A percentile compares a stretch with the other conserved stretches of the same genome.
These are phyloP conservation scores for Spizaetus ornatus DNA, from an alignment of 2,113 vertebrate genomes.

Conservation along the genomic window DNA sequence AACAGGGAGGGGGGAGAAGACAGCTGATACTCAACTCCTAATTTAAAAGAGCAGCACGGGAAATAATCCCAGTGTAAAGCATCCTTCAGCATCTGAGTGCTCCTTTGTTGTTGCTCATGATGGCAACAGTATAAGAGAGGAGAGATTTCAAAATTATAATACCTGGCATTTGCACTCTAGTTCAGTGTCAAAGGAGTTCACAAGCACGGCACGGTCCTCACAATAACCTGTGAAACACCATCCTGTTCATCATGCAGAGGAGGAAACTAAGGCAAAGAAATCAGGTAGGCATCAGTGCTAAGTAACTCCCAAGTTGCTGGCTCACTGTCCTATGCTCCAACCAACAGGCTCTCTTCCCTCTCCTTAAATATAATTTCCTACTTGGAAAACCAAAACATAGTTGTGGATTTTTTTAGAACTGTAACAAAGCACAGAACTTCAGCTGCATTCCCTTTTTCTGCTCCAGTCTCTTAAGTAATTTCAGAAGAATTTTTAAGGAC, in stretches of 20 bases:
- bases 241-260: background rate
- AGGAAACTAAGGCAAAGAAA: background rate
- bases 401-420: background rate
- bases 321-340: background rate
- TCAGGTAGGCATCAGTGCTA: background rate
- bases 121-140: background rate
- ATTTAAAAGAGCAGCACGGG: background rate
- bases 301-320: background rate
- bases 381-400: background rate
- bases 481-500: slow-evolving; percentile 15
- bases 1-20: background rate
- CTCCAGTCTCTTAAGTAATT: background rate
- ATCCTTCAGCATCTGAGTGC: background rate
- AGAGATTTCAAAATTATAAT: background rate
- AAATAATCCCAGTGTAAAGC: background rate
- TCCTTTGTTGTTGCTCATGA: background rate
- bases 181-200: background rate
- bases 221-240: background rate
- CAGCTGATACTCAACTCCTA: background rate
- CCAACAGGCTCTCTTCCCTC: background rate
- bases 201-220: fast-evolving
- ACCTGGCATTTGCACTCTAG: background rate
- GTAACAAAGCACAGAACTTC: background rate
- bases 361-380: background rate
- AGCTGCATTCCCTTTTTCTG: background rate